A percentile compares a stretch with the other conserved stretches of the same genome.
These are phyloP conservation scores for Enhydra lutris DNA, from an alignment of 2,113 vertebrate species.

Conservation along the genomic window DNA sequence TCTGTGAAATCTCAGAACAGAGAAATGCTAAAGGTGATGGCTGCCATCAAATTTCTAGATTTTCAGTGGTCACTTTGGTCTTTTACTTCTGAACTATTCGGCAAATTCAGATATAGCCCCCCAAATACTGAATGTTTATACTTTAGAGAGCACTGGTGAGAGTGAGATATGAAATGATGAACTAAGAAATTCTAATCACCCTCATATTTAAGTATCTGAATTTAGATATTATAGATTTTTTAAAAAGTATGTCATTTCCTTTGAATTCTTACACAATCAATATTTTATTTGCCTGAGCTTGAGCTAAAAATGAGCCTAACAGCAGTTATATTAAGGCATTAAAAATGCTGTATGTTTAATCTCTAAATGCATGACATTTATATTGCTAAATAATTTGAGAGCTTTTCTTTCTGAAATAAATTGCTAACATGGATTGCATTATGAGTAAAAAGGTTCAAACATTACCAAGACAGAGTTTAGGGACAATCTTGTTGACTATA, in stretches of 20 bases:
- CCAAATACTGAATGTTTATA: not conserved
- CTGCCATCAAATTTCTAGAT: not conserved
- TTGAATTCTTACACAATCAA: not conserved
- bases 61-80: not conserved
- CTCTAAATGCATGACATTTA: not conserved
- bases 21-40: not conserved
- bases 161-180: not conserved
- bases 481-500: not conserved
- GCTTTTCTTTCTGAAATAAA: not conserved
- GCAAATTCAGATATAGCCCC: not conserved
- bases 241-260: not conserved
- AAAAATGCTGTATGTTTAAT: slow-evolving; percentile 15
- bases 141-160: not conserved
- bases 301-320: slow-evolving; percentile 10
- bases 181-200: not conserved
- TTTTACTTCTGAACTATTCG: not conserved
- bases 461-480: not conserved
- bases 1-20: not conserved
- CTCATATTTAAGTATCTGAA: not conserved
- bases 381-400: slow-evolving; percentile 10
- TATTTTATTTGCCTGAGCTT: slow-evolving; percentile 17
- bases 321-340: not conserved
- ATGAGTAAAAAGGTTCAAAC: not conserved
- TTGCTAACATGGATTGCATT: not conserved
- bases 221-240: not conserved